Evolutionary conservation across 2,113 vertebrate species (phyloP).

Genomic region (Channa maculata): DNA sequence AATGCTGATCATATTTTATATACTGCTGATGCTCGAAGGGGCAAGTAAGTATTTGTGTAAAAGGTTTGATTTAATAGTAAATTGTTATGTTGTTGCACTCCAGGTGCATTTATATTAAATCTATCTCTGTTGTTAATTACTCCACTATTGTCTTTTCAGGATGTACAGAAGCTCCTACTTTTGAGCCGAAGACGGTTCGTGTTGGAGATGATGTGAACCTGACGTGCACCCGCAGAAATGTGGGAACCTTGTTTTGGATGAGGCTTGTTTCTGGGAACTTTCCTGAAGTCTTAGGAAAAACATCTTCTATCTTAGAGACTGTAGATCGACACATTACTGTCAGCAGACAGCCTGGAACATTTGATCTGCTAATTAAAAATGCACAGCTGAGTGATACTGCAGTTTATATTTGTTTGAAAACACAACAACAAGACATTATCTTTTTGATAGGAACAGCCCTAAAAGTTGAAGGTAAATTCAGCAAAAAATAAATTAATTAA

Average conservation of each 20-base stretch:
- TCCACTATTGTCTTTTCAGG: conserved; percentile 26
- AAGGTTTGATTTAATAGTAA: neutral
- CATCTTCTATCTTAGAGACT: accelerated
- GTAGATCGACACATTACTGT: neutral
- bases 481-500: no score
- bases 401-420: conserved; percentile 39
- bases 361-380: conserved; percentile 19
- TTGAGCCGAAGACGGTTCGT: conserved; percentile 2
- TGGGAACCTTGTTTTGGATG: conserved; percentile 40
- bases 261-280: conserved; percentile 31
- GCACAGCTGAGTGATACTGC: conserved; percentile 30
- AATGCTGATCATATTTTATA: neutral
- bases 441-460: conserved; percentile 37
- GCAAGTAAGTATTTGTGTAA: conserved; percentile 15
- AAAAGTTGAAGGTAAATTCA: conserved; percentile 55
- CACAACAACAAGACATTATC: accelerated
- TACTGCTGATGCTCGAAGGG: neutral
- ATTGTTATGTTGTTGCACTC: no score
- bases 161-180: neutral
- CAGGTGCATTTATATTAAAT: neutral
- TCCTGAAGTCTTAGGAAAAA: conserved; percentile 12
- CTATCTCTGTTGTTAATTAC: neutral
- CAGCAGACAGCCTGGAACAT: conserved; percentile 15
- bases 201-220: conserved; percentile 42
- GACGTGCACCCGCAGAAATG: neutral